phyloP scores from a whole-genome alignment of 2,888 invertebrate genomes.

The Teleogryllus oceanicus region DNA sequence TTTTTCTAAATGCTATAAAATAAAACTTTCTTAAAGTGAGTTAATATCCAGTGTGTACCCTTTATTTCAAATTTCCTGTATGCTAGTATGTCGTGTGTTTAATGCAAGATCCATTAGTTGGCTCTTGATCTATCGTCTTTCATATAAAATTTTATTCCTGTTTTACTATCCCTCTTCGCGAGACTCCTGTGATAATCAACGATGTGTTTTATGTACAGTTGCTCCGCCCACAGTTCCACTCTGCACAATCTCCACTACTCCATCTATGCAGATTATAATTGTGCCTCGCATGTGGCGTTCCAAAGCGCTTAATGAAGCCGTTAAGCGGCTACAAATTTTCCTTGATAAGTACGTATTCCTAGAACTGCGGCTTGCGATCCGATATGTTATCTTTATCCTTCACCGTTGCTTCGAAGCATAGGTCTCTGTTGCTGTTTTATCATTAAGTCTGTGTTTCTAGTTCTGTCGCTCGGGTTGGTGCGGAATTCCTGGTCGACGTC shows the following conservation, averaged over 20 bases:
- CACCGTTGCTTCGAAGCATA: no score
- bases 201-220: background rate
- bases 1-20: no score
- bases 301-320: background rate
- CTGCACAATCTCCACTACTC: background rate
- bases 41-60: no score
- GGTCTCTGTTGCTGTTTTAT: no score
- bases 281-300: background rate
- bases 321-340: background rate
- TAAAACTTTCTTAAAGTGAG: no score
- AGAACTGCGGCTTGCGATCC: background rate
- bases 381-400: no score
- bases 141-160: background rate
- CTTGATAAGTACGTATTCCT: background rate
- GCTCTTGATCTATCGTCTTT: background rate
- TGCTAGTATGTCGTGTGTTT: no score
- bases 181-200: background rate
- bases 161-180: background rate
- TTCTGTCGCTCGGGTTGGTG: no score
- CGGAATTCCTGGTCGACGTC: no score
- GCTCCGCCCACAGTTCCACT: background rate
- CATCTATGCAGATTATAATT: slow-evolving; percentile 18
- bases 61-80: no score
- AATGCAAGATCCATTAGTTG: background rate
- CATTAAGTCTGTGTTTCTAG: no score